Evolutionary conservation across 2,888 invertebrate genomes (phyloP), one percentile per base, ranked within the genome.

Genomic region (Hydrotaea diabolus): DNA sequence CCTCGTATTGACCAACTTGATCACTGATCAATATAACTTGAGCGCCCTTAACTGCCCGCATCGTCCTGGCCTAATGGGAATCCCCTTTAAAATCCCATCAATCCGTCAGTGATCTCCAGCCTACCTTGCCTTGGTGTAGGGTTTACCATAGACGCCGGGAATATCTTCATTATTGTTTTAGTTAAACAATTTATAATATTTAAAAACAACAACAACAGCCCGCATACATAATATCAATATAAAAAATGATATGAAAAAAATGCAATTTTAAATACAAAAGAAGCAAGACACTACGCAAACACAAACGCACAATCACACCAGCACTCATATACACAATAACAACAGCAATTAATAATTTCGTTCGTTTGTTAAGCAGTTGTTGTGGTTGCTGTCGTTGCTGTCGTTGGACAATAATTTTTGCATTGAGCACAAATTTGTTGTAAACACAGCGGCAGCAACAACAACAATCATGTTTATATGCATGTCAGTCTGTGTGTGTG

Each of bases 331-430:
- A n/a, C n/a, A n/a, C n/a, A n/a, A n/a, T n/a, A n/a, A n/a, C 36
- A 9, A 81, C 8, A 78, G 80, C 82, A 80, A 77, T 55, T 55
- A 55, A 55, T 21, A 55, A 55, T 21, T 55, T 55, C 55, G 21
- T 21, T 19, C 17, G 21, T 55, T 39, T 3, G 53, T 53, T 17
- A n/a, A n/a, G n/a, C n/a, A n/a, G 19, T 53, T 53, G 53, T 53
- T 46, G 85, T 82, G 80, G n/a, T n/a, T n/a, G n/a, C n/a, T n/a
- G n/a, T 72, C 55, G 85, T 36, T 77, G 66, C 76, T 83, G 69
- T 55, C 53, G 77, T 74, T 55, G 55, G 55, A 55, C 55, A 55
- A 55, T 55, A 55, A 11, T 17, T 55, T 55, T 55, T 55, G 55
- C 55, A 55, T 55, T 55, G 55, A 55, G 55, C 19, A 79, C 39